A percentile compares a stretch with the other conserved stretches of the same genome.
These are phyloP conservation scores for Eublepharis macularius DNA, from an alignment of 2,113 vertebrate genomes.

Conservation along the genomic window DNA sequence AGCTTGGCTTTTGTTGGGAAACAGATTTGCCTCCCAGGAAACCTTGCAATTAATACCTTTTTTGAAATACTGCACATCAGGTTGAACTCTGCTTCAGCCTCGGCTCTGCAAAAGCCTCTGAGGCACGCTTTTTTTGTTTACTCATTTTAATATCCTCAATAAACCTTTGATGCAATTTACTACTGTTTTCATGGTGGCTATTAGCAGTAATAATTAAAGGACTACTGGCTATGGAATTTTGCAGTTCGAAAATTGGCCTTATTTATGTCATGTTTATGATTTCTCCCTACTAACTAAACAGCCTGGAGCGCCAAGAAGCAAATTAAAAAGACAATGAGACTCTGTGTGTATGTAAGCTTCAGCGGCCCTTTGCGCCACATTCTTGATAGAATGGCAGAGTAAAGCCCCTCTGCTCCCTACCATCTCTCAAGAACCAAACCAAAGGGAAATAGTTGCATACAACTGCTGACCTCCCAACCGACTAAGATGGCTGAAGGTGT, in stretches of 20 bases:
- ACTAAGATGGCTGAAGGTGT: too few species aligned
- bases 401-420: not conserved
- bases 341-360: not conserved
- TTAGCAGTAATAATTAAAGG: constrained; percentile 33
- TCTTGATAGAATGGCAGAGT: not conserved
- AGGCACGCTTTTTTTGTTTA: constrained; percentile 23
- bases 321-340: constrained; percentile 23
- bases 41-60: constrained; percentile 34
- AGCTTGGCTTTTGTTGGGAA: constrained; percentile 1
- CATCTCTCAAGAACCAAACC: not conserved
- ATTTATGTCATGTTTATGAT: constrained; percentile 1
- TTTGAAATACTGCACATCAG: constrained; percentile 18
- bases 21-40: constrained; percentile 16
- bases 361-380: not conserved
- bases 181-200: constrained; percentile 36
- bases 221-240: constrained; percentile 28
- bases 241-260: constrained; percentile 16
- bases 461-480: not conserved
- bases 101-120: constrained; percentile 4
- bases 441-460: not conserved
- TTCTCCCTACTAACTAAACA: constrained; percentile 17
- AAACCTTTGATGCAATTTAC: constrained; percentile 32
- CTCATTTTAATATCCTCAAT: constrained; percentile 28
- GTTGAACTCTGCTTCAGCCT: constrained; percentile 1
- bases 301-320: constrained; percentile 1